Base-by-base conservation (phyloP, 2,888 invertebrate species). In the Hanleya hanleyi region DNA sequence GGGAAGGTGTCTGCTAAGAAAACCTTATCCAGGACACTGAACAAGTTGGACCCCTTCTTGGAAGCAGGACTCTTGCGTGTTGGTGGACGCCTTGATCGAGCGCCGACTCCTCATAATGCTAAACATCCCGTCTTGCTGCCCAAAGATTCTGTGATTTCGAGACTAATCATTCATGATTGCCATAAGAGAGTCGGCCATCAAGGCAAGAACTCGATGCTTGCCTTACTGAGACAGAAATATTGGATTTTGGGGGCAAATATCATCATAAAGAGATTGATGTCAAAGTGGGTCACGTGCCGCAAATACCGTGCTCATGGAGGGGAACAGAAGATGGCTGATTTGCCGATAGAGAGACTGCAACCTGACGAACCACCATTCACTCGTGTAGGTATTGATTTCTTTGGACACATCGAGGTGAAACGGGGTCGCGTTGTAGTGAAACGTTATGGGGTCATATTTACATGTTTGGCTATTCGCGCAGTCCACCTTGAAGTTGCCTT, bases 271-370 rank as follows among this genome's bases (percentile, higher is more conserved):
- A 5, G 9, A 7, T 7, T 62, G 7, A 22, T 62, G 5, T 32
- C 33, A 7, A 35, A 62, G 33, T 62, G 62, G 22, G 62, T 62
- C 7, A 32, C 32, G 9, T 62, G 26, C 32, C 26, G 62, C 26
- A 62, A 62, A 32, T 62, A 62, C 36, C 62, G 32, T 32, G 32
- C 29, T 62, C 62, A 22, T 32, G 7, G 26, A 62, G 7, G 6
- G 5, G 9, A 62, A 62, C 62, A 62, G 15, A 62, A 62, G 33
- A 62, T 62, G 62, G 62, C 62, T 7, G 62, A 62, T 35, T 22
- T 62, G 7, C 62, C 62, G 6, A 12, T 7, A 32, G 29, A 62
- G 6, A 62, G 62, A 22, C n/a, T n/a, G n/a, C n/a, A n/a, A n/a
- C n/a, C n/a, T n/a, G n/a, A n/a, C n/a, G n/a, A n/a, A n/a, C n/a